Base-by-base conservation (phyloP, 2,113 vertebrate species). In the Petroica traversi region DNA sequence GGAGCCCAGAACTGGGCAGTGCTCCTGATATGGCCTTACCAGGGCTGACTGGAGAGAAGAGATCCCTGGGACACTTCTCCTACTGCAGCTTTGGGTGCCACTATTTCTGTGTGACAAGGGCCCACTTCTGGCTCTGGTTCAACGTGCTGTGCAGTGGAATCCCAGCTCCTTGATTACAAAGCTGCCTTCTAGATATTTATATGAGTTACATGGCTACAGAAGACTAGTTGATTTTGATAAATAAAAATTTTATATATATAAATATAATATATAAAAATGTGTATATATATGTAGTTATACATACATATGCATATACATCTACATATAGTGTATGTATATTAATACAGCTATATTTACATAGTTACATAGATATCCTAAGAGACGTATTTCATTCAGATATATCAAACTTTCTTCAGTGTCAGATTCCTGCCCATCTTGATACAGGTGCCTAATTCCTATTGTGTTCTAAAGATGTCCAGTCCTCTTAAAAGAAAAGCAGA, bases 141-240 rank as follows among this genome's bases (percentile, higher is more conserved):
- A 43, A 18, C 0, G 1, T 41, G 19, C 12, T 69, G 7, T 28
- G 9, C 8, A 28, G 12, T 17, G 38, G 34, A 73, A 28, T 4
- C 2, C 11, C 11, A 45, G 3, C 3, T 59, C 3, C 9, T 61
- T 73, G 34, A 49, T 19, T 25, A 14, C 7, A 66, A 48, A 88
- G 7, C 28, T 43, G 11, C 6, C 71, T 80, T 71, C 36, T 61
- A 55, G 28, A 20, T 49, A 49, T 28, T 64, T 34, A 16, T 33
- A 24, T 12, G 11, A 54, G 9, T 48, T 46, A 38, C 5, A 36
- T 10, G 28, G 33, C 20, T 51, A 33, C 16, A 76, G 41, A 38
- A 71, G 76, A 88, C 48, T 2, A 48, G 6, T 14, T 43, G 5
- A 7, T 43, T 46, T 45, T 11, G 8, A 31, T 12, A 25, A 11